phyloP scores from a whole-genome alignment of 2,888 invertebrate species.

The Archips xylosteana region DNA sequence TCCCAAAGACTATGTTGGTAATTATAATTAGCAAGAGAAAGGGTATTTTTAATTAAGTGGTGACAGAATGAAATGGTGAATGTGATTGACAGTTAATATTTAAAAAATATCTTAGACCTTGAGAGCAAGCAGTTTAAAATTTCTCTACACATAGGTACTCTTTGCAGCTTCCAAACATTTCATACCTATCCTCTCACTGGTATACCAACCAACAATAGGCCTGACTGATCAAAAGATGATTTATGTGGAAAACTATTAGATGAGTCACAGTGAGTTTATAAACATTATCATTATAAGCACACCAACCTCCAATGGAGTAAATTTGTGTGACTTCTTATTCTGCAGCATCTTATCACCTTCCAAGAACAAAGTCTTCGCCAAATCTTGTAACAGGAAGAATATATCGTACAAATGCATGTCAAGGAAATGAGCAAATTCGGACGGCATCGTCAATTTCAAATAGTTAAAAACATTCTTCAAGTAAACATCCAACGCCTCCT shows the following conservation, averaged over 20 bases:
- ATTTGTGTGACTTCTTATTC: constrained; percentile 87
- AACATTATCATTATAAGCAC: constrained; percentile 6
- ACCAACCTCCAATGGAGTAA: constrained; percentile 92
- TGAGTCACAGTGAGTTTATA: constrained; percentile 3
- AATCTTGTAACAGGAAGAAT: constrained; percentile 92
- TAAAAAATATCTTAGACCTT: too few species aligned
- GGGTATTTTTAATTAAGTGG: too few species aligned
- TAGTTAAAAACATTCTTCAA: constrained; percentile 91
- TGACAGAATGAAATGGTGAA: too few species aligned
- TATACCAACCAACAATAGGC: not conserved
- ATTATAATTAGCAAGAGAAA: too few species aligned
- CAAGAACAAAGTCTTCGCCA: constrained; percentile 91
- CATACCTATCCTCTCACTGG: not conserved
- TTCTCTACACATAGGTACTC: too few species aligned
- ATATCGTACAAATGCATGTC: constrained; percentile 96
- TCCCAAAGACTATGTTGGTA: too few species aligned
- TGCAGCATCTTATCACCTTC: constrained; percentile 90
- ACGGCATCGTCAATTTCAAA: constrained; percentile 92
- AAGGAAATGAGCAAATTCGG: constrained; percentile 92
- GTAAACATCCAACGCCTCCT: constrained; percentile 92
- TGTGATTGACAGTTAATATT: too few species aligned
- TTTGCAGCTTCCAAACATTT: too few species aligned
- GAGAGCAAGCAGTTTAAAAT: too few species aligned
- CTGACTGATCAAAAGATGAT: not conserved
- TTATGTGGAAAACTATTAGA: not conserved